These are phyloP conservation scores for Poecilobothrus nobilitatus DNA, from an alignment of 2,888 invertebrate genomes.

Conservation along the genomic window DNA sequence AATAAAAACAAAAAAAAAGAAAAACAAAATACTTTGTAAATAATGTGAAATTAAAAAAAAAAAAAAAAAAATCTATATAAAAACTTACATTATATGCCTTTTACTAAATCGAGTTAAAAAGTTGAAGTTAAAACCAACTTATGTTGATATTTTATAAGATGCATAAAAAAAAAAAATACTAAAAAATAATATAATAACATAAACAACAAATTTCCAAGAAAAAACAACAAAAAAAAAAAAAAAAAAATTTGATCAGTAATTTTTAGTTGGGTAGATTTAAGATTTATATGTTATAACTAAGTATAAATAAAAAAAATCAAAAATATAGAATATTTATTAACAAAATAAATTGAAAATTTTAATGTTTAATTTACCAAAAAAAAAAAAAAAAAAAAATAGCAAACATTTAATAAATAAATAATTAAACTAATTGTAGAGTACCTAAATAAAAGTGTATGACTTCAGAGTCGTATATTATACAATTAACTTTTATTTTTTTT, in stretches of 20 bases:
- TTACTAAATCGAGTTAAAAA: background rate
- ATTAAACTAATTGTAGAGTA: too few relatives aligned
- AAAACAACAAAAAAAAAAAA: background rate
- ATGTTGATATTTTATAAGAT: background rate
- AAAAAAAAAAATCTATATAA: background rate
- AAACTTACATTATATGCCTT: background rate
- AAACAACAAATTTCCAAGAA: background rate
- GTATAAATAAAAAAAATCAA: background rate
- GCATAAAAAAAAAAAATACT: background rate
- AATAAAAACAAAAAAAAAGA: background rate
- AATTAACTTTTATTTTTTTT: too few relatives aligned
- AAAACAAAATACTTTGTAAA: background rate
- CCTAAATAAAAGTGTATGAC: too few relatives aligned
- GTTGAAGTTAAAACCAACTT: background rate
- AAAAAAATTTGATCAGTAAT: background rate
- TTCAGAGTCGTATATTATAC: too few relatives aligned
- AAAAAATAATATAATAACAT: too few relatives aligned
- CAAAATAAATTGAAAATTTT: background rate
- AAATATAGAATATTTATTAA: background rate
- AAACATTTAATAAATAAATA: too few relatives aligned
- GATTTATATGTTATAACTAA: background rate
- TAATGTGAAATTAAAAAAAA: background rate
- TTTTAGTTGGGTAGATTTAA: conserved; percentile 3
- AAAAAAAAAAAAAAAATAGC: background rate
- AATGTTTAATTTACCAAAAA: background rate